Evolutionary conservation across 2,113 vertebrate species (phyloP).

Genomic region (Stercorarius parasiticus): DNA sequence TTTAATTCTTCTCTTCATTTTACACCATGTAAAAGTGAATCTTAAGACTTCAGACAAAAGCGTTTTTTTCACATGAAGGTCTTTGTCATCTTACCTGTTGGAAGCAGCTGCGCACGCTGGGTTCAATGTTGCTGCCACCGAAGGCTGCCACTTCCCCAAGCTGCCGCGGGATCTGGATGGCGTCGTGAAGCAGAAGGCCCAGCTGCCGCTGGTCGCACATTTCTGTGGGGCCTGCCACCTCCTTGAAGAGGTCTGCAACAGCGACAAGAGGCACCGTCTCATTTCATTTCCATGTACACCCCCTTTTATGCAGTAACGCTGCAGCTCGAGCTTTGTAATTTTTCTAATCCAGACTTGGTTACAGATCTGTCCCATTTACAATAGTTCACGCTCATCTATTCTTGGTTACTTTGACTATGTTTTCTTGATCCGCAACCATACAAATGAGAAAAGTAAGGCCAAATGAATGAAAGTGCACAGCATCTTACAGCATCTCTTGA

Average conservation of each 20-base stretch:
- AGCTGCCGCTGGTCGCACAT: conserved; percentile 95
- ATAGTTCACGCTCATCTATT: background rate
- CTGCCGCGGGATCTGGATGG: conserved; percentile 94
- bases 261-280: background rate
- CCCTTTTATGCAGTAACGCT: background rate
- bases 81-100: conserved; percentile 79
- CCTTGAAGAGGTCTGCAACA: conserved; percentile 88
- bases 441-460: background rate
- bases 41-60: background rate
- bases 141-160: conserved; percentile 96
- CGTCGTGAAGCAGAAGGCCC: conserved; percentile 91
- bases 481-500: background rate
- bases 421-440: background rate
- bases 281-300: background rate
- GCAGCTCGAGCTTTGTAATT: background rate
- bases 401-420: background rate
- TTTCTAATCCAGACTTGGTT: background rate
- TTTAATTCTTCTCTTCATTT: background rate
- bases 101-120: conserved; percentile 97
- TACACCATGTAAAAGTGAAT: background rate
- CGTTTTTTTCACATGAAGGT: background rate
- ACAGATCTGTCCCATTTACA: background rate
- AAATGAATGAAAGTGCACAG: background rate
- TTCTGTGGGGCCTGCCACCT: conserved; percentile 87
- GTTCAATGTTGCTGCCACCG: conserved; percentile 96